Evolutionary conservation across 1,140 invertebrate species (phyloP).

Genomic region (Thereuonema tuberculata): DNA sequence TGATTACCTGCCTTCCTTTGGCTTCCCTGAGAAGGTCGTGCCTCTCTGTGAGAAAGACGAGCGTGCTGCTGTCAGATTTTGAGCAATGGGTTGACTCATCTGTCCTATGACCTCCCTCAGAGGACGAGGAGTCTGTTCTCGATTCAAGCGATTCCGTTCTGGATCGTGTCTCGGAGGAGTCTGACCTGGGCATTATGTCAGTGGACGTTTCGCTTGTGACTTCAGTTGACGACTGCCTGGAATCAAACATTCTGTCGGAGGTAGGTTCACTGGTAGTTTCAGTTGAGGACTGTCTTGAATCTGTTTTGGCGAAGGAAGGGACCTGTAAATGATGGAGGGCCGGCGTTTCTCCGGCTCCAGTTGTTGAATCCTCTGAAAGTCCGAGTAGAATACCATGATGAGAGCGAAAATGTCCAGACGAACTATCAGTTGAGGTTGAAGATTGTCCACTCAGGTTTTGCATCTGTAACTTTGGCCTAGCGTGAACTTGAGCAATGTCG

Average conservation of each 20-base stretch:
- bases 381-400: background rate
- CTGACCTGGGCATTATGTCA: conserved; percentile 1
- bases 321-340: background rate
- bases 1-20: background rate
- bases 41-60: background rate
- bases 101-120: background rate
- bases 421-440: background rate
- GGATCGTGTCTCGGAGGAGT: conserved; percentile 1
- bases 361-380: background rate
- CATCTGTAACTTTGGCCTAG: background rate
- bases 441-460: background rate
- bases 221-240: conserved; percentile 3
- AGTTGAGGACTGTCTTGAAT: conserved; percentile 2
- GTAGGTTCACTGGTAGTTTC: background rate
- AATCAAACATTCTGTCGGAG: background rate
- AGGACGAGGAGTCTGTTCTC: background rate
- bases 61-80: conserved; percentile 4
- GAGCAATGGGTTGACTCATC: no score
- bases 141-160: background rate
- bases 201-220: conserved; percentile 3
- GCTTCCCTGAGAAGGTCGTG: background rate
- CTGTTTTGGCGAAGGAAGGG: background rate
- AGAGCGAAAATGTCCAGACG: no score
- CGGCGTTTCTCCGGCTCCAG: background rate
- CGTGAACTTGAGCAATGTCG: background rate